These are phyloP conservation scores for Tarsius wallacei DNA, from an alignment of 2,797 vertebrate genomes.

Conservation along the genomic window DNA sequence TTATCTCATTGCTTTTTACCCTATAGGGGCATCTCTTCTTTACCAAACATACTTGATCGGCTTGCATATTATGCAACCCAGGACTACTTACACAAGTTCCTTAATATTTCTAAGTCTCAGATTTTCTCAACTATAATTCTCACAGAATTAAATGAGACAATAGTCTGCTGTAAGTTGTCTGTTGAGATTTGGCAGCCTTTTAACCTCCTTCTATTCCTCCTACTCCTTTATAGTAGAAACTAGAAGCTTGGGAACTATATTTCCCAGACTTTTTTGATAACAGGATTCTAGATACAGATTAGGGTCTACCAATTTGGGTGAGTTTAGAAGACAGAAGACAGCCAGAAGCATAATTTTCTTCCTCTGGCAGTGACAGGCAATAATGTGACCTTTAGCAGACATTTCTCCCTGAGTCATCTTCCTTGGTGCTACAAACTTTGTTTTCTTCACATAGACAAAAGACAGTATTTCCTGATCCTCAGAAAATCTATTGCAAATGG, in stretches of 20 bases:
- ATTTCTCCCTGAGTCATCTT: not conserved
- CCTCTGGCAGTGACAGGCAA: not conserved
- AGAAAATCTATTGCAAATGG: not conserved
- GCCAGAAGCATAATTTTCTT: not conserved
- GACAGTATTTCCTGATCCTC: not conserved
- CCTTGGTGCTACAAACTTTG: not conserved
- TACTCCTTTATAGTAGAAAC: not conserved
- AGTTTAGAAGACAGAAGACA: not conserved
- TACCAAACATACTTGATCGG: not conserved
- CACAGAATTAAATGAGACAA: not conserved
- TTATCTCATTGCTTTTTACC: not conserved
- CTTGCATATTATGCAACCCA: not conserved
- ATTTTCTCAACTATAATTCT: not conserved
- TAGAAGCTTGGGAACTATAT: not conserved
- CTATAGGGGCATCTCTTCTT: not conserved
- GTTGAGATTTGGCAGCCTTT: not conserved
- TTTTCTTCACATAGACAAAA: not conserved
- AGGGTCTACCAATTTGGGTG: not conserved
- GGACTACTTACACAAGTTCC: not conserved
- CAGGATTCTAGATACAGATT: not conserved
- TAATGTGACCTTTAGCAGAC: not conserved
- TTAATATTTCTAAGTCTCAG: not conserved
- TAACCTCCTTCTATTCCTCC: not conserved
- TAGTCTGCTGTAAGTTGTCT: not conserved
- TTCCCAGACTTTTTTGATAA: not conserved